Evolutionary conservation across 35 echinoderm and acorn worm species (phyloP).

Genomic region (Acanthaster planci): DNA sequence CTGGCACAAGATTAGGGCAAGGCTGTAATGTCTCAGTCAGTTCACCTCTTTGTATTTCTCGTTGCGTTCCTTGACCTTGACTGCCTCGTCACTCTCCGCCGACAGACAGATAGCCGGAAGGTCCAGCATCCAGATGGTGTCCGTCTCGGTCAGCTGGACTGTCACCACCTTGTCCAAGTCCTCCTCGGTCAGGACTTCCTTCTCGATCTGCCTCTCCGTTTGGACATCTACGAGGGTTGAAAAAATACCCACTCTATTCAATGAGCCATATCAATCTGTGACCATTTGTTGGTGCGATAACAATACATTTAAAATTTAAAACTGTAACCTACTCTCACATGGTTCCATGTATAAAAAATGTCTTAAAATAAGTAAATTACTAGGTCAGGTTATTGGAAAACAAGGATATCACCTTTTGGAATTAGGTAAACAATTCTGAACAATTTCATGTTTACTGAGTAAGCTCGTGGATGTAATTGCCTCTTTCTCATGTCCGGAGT

Average conservation of each 20-base stretch:
- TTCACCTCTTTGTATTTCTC: constrained; percentile 95
- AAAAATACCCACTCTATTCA: background rate
- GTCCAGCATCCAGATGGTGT: constrained; percentile 87
- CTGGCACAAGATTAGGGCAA: too few relatives aligned
- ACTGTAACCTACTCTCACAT: too few relatives aligned
- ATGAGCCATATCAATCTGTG: background rate
- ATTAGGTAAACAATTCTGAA: too few relatives aligned
- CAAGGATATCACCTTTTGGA: too few relatives aligned
- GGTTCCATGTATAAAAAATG: too few relatives aligned
- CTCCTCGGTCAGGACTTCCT: constrained; percentile 77
- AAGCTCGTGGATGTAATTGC: too few relatives aligned
- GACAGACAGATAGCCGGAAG: constrained; percentile 73
- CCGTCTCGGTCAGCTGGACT: constrained; percentile 79
- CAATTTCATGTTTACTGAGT: too few relatives aligned
- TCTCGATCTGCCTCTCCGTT: constrained; percentile 73
- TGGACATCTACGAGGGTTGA: constrained; percentile 66
- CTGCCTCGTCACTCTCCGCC: constrained; percentile 83
- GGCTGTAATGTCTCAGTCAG: background rate
- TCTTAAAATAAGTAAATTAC: too few relatives aligned
- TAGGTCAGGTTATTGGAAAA: too few relatives aligned
- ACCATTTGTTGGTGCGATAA: background rate
- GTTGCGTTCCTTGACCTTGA: constrained; percentile 59
- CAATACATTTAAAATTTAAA: background rate
- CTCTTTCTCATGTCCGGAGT: too few relatives aligned
- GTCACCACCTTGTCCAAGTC: constrained; percentile 77